Evolutionary conservation across 2,113 vertebrate species (phyloP).

Genomic region (Daubentonia madagascariensis): DNA sequence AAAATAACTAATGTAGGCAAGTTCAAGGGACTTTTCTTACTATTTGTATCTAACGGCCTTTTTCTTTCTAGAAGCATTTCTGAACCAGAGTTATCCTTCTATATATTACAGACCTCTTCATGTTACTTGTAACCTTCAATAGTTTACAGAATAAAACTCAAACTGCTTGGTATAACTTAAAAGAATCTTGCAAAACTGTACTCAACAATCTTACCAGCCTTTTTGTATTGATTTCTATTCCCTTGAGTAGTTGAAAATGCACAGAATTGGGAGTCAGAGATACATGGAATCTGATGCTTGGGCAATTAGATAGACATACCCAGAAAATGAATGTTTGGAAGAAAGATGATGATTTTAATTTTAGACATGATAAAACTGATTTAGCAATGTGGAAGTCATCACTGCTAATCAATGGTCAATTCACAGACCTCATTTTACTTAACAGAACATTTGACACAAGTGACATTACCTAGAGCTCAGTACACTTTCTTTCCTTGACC

Average conservation of each 20-base stretch:
- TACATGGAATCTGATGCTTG: not conserved
- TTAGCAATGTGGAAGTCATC: not conserved
- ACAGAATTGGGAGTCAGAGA: not conserved
- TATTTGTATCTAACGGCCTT: not conserved
- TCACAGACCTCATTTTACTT: not conserved
- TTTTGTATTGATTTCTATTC: not conserved
- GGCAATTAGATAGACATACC: not conserved
- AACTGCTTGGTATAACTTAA: slow-evolving; percentile 15
- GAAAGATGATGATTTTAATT: not conserved
- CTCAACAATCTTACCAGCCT: not conserved
- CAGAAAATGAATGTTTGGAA: not conserved
- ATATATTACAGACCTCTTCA: not conserved
- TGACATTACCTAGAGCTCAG: not conserved
- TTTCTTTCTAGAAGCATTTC: not conserved
- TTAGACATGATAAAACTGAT: not conserved
- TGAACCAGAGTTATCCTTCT: not conserved
- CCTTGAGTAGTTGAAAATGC: not conserved
- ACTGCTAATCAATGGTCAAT: not conserved
- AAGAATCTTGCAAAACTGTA: slow-evolving; percentile 10
- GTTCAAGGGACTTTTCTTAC: not conserved
- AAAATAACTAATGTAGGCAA: not conserved
- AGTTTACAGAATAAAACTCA: not conserved
- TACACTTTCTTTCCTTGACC: not conserved
- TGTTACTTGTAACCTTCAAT: not conserved
- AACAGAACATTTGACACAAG: not conserved